Evolutionary conservation across 2,888 invertebrate genomes (phyloP).

Genomic region (Tryphoninae sp.): DNA sequence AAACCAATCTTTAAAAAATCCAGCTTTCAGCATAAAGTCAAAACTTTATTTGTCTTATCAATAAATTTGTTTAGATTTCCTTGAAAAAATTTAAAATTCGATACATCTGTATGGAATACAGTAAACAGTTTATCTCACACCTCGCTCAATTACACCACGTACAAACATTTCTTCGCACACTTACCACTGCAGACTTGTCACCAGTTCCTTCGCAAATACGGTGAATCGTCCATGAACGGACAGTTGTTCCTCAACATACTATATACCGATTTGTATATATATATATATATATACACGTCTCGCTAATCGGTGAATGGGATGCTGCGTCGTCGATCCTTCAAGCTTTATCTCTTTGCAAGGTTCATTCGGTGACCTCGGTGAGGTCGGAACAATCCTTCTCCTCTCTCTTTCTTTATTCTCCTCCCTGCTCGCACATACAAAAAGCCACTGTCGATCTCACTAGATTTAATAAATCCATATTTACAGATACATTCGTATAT

Average conservation of each 20-base stretch:
- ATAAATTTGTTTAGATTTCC: no score
- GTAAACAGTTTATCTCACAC: background rate
- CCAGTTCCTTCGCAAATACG: background rate
- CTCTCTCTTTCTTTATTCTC: conserved; percentile 2
- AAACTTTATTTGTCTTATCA: no score
- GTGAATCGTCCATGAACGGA: conserved; percentile 4
- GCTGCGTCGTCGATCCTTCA: conserved; percentile 10
- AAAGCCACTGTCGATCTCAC: background rate
- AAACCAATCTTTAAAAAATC: no score
- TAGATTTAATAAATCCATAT: conserved; percentile 6
- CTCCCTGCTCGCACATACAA: conserved; percentile 7
- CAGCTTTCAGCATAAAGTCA: no score
- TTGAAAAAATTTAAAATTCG: no score
- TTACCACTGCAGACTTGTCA: conserved; percentile 13
- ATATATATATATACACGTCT: background rate
- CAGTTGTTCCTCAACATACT: conserved; percentile 2
- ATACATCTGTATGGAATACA: no score
- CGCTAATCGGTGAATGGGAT: conserved; percentile 39
- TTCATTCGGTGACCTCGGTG: conserved; percentile 48
- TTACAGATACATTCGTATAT: background rate
- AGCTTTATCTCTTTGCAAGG: conserved; percentile 36
- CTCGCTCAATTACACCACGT: background rate
- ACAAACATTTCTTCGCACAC: background rate
- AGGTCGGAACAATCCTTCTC: conserved; percentile 50
- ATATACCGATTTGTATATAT: background rate